These are phyloP conservation scores for Lepidonotus clava DNA, from an alignment of 2,888 invertebrate species.

Conservation along the genomic window DNA sequence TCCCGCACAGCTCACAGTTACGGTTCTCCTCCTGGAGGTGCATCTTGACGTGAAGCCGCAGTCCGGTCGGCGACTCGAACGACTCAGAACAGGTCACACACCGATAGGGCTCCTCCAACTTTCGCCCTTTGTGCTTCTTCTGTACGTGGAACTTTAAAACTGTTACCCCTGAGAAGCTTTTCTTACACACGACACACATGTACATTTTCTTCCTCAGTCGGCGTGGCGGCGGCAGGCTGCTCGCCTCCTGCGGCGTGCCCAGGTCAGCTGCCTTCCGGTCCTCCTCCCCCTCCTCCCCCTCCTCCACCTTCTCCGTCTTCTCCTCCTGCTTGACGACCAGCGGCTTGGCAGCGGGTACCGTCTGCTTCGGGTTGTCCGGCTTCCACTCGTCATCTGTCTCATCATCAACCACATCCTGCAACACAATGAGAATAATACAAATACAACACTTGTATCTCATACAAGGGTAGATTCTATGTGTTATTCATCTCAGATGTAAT, in stretches of 20 bases:
- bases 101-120: neutral
- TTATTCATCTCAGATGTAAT: too few relatives aligned
- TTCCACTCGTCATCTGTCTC: conserved; percentile 39
- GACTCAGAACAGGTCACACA: conserved; percentile 17
- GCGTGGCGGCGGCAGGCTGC: neutral
- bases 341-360: neutral
- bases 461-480: too few relatives aligned
- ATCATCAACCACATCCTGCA: neutral
- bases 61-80: neutral
- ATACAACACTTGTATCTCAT: neutral
- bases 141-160: neutral
- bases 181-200: conserved; percentile 20
- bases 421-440: neutral
- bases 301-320: neutral
- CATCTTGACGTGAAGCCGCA: conserved; percentile 7
- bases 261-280: neutral
- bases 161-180: neutral
- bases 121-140: neutral
- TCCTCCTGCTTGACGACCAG: neutral
- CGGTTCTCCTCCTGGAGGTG: neutral
- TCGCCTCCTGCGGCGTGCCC: neutral
- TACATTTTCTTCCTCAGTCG: neutral
- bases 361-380: neutral
- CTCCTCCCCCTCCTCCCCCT: neutral
- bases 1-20: neutral